Evolutionary conservation across 2,888 invertebrate genomes (phyloP).

Genomic region (Disparrhopalites patrizii): DNA sequence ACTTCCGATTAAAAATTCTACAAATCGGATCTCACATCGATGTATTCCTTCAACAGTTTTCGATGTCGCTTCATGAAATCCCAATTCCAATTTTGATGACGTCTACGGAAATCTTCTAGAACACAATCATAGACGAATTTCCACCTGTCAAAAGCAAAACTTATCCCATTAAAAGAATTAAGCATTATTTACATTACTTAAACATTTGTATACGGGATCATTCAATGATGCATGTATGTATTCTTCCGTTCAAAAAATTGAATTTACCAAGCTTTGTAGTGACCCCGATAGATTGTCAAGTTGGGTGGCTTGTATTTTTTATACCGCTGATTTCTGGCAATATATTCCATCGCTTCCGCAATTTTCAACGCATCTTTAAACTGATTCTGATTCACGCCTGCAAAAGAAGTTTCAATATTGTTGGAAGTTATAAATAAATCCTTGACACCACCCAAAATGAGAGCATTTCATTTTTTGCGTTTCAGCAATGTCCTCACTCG

Average conservation of each 20-base stretch:
- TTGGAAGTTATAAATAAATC: too few species aligned
- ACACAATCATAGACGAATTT: conserved; percentile 80
- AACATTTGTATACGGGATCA: neutral
- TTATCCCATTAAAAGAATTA: conserved; percentile 9
- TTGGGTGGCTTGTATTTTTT: conserved; percentile 77
- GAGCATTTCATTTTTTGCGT: too few species aligned
- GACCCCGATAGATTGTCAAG: conserved; percentile 61
- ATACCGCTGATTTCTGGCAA: conserved; percentile 72
- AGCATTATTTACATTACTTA: neutral
- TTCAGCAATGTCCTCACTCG: neutral
- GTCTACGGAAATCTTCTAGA: conserved; percentile 69
- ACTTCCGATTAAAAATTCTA: neutral
- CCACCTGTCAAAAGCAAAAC: conserved; percentile 68
- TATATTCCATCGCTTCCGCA: conserved; percentile 84
- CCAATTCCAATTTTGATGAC: conserved; percentile 87
- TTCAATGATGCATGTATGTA: neutral
- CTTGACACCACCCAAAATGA: too few species aligned
- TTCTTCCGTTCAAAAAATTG: neutral
- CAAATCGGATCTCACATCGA: conserved; percentile 50
- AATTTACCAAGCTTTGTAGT: conserved; percentile 62
- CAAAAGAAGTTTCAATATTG: neutral
- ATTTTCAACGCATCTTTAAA: conserved; percentile 65
- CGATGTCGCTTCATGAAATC: conserved; percentile 75
- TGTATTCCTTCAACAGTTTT: conserved; percentile 66
- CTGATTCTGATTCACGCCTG: neutral